Conservation (phyloP, 1,140 invertebrate genomes). For the Pseudomyrmex gracilis region DNA sequence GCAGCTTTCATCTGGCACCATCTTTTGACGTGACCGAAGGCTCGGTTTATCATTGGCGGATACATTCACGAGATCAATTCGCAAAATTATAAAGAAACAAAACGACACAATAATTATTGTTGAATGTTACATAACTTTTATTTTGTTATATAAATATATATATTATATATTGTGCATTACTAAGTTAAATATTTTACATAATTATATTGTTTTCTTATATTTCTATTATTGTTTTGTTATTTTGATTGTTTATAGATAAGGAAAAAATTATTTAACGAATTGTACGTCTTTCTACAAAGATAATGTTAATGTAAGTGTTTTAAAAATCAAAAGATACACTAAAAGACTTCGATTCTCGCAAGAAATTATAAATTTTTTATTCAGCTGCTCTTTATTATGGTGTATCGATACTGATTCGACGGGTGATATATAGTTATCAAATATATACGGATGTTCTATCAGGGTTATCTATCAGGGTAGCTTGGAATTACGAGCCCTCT, state of each 20-base stretch:
- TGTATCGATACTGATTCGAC: neutral
- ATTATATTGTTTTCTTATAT: neutral
- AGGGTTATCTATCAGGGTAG: neutral
- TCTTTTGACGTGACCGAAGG: conserved; percentile 39
- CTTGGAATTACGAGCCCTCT: neutral
- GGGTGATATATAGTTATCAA: neutral
- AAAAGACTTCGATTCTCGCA: neutral
- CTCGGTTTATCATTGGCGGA: conserved; percentile 1
- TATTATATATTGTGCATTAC: too few species aligned
- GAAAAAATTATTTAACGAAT: neutral
- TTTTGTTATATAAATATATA: too few species aligned
- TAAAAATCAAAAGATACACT: neutral
- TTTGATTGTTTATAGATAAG: neutral
- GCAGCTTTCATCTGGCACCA: conserved; percentile 59
- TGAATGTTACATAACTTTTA: too few species aligned
- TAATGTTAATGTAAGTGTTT: neutral
- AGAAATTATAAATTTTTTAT: neutral
- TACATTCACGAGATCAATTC: neutral
- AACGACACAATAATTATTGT: neutral
- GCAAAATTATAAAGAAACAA: neutral
- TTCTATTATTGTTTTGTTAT: neutral
- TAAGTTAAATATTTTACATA: neutral
- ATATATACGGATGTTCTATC: too few species aligned
- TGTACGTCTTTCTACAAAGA: neutral
- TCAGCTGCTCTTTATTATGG: too few species aligned